These are phyloP conservation scores for Phylloscopus trochilus DNA, from an alignment of 2,113 vertebrate genomes.

Conservation along the genomic window DNA sequence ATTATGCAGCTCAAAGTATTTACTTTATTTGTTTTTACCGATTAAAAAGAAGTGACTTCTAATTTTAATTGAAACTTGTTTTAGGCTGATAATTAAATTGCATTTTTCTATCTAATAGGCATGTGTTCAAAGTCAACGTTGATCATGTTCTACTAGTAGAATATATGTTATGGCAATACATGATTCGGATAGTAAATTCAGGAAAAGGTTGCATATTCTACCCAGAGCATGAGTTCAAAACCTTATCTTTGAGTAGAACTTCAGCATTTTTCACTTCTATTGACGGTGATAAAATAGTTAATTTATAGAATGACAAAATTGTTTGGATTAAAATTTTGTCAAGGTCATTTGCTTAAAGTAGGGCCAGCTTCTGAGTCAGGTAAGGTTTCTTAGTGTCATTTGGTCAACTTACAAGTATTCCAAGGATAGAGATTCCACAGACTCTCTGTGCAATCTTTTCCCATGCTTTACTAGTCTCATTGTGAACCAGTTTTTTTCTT, in stretches of 20 bases:
- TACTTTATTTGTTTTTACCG: neutral
- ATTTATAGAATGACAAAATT: neutral
- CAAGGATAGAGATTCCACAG: neutral
- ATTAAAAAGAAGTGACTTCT: neutral
- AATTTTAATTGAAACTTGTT: neutral
- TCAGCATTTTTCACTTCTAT: neutral
- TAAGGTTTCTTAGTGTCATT: neutral
- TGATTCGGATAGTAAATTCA: neutral
- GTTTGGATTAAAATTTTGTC: neutral
- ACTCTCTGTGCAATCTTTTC: neutral
- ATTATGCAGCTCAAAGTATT: neutral
- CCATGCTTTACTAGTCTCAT: neutral
- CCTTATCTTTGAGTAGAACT: neutral
- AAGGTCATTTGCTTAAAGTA: neutral
- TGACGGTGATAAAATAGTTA: neutral
- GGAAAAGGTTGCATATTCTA: neutral
- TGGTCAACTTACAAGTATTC: neutral
- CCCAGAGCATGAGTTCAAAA: neutral
- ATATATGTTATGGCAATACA: neutral
- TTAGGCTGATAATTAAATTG: neutral
- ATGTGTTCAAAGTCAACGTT: neutral
- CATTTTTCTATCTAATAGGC: neutral
- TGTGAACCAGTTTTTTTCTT: neutral
- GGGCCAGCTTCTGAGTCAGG: neutral
- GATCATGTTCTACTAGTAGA: neutral